phyloP scores from a whole-genome alignment of 2,797 vertebrate genomes.

The Atherinosoma microstoma region DNA sequence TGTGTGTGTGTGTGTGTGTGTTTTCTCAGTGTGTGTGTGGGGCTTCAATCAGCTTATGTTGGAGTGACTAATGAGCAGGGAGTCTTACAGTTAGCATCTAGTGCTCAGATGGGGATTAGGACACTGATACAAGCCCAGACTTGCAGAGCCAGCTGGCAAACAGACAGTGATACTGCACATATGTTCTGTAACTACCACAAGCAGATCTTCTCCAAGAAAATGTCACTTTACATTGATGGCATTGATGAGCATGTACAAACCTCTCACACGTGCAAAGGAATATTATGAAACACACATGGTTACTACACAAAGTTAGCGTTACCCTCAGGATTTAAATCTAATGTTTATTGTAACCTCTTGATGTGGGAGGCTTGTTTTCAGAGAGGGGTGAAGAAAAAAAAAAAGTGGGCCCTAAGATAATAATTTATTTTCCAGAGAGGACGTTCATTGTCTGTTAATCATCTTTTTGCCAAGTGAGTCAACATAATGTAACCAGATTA shows the following conservation, averaged over 20 bases:
- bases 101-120: conserved; percentile 69
- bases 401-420: conserved; percentile 14
- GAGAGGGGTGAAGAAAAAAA: not conserved
- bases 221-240: not conserved
- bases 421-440: conserved; percentile 13
- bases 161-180: conserved; percentile 5
- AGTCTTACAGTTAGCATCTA: conserved; percentile 62
- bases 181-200: conserved; percentile 6
- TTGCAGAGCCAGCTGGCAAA: conserved; percentile 54
- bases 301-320: not conserved
- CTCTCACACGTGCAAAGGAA: not conserved
- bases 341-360: conserved; percentile 27
- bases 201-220: conserved; percentile 6
- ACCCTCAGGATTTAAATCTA: conserved; percentile 18
- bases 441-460: conserved; percentile 2
- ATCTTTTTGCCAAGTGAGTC: conserved; percentile 16
- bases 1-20: conserved; percentile 15
- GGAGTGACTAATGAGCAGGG: conserved; percentile 73
- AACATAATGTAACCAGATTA: not conserved
- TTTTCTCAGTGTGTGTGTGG: not conserved
- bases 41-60: conserved; percentile 63
- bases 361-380: not conserved
- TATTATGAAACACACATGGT: too few relatives aligned
- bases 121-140: conserved; percentile 67
- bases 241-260: not conserved